Conservation (phyloP, 2,888 invertebrate species). For the Neoitamus cyanurus region DNA sequence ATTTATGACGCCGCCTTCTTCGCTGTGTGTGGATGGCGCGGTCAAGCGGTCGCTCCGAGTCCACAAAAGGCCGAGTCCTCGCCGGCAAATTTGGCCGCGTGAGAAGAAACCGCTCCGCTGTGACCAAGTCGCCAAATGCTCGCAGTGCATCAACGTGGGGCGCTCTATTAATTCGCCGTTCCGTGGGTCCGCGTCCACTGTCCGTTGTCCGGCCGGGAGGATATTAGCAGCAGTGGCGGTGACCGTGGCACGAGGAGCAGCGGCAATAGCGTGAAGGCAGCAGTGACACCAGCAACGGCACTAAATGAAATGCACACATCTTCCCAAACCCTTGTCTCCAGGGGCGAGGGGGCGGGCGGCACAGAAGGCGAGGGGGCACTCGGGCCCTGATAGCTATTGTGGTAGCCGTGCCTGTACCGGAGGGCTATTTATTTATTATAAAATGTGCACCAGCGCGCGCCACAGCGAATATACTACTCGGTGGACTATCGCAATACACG, state of each 20-base stretch:
- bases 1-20: background rate
- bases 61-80: background rate
- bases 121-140: background rate
- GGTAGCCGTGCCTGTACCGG: background rate
- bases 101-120: slow-evolving; percentile 14
- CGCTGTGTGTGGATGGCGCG: background rate
- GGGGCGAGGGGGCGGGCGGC: background rate
- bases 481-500: background rate
- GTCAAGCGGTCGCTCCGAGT: background rate
- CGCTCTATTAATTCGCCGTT: background rate
- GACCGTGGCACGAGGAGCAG: background rate
- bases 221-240: slow-evolving; percentile 7
- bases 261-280: background rate
- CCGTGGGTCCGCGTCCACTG: background rate
- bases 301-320: slow-evolving; percentile 33
- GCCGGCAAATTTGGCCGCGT: slow-evolving; percentile 6
- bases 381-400: background rate
- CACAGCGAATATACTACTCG: background rate
- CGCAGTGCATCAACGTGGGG: background rate
- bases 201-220: background rate
- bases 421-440: slow-evolving; percentile 20
- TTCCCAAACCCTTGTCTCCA: slow-evolving; percentile 18
- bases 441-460: slow-evolving; percentile 11
- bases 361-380: background rate
- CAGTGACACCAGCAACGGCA: slow-evolving; percentile 9